Evolutionary conservation across 2,797 vertebrate genomes (phyloP).

Genomic region (Anguilla pacifica): DNA sequence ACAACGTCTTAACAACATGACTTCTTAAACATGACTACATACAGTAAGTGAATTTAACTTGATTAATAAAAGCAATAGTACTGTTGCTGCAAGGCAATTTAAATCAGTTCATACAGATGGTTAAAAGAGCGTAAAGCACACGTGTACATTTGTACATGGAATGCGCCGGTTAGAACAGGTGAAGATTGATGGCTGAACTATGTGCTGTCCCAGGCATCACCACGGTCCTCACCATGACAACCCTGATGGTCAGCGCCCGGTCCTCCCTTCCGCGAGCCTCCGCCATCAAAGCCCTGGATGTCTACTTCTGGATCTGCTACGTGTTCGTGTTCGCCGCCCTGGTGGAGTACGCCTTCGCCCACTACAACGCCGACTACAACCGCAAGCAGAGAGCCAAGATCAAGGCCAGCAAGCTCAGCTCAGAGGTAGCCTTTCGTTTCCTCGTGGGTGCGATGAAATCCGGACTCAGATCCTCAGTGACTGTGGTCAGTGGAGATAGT

Average conservation of each 20-base stretch:
- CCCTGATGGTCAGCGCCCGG: conserved; percentile 94
- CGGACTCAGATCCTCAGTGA: background rate
- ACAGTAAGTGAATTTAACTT: background rate
- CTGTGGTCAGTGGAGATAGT: background rate
- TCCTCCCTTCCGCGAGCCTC: conserved; percentile 93
- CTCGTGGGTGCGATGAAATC: background rate
- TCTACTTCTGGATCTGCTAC: conserved; percentile 99
- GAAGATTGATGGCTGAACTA: background rate
- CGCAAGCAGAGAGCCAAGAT: conserved; percentile 92
- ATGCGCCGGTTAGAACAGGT: background rate
- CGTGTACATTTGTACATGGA: background rate
- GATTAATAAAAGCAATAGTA: background rate
- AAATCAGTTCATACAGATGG: background rate
- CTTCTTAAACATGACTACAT: background rate
- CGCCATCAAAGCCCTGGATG: conserved; percentile 93
- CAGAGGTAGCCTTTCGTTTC: conserved; percentile 68
- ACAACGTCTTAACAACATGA: background rate
- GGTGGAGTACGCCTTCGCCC: conserved; percentile 96
- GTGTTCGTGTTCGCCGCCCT: conserved; percentile 96
- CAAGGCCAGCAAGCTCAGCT: conserved; percentile 78
- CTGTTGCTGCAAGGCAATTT: background rate
- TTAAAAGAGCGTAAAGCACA: background rate
- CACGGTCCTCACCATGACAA: conserved; percentile 98
- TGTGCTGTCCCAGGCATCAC: conserved; percentile 83
- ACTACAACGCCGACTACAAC: conserved; percentile 96